A percentile compares a stretch with the other conserved stretches of the same genome.
Evolutionary conservation across 1,140 invertebrate genomes (phyloP).

Genomic region (Apis mellifera): DNA sequence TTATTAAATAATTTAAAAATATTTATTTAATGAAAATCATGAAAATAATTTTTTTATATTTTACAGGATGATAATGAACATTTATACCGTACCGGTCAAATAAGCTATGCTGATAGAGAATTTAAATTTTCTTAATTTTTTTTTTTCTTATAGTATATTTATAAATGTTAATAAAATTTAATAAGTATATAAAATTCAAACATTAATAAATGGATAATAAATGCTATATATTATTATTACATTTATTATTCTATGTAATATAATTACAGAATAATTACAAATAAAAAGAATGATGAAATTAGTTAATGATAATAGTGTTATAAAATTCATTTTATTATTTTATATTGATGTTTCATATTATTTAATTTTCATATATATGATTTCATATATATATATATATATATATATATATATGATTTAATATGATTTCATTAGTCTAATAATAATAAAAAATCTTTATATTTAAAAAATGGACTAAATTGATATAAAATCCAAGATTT

Average conservation of each 20-base stretch:
- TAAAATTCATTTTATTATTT: background rate
- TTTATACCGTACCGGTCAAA: slow-evolving; percentile 85
- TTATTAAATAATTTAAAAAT: slow-evolving; percentile 9
- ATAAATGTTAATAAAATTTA: background rate
- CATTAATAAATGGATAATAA: too few relatives aligned
- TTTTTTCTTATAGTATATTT: background rate
- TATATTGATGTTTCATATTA: background rate
- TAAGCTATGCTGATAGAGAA: slow-evolving; percentile 87
- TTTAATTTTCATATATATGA: background rate
- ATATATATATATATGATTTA: too few relatives aligned
- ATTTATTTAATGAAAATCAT: background rate
- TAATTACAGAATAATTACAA: slow-evolving; percentile 33
- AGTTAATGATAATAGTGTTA: background rate
- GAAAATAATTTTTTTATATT: slow-evolving; percentile 46
- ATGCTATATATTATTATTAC: background rate
- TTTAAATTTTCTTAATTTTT: slow-evolving; percentile 83
- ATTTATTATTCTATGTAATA: slow-evolving; percentile 15
- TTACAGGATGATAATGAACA: slow-evolving; percentile 82
- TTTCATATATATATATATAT: too few relatives aligned
- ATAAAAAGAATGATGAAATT: slow-evolving; percentile 12
- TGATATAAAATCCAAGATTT: background rate
- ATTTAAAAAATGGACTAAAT: background rate
- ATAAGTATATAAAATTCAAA: background rate
- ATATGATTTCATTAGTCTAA: background rate
- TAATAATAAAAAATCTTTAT: background rate